These are phyloP conservation scores for Heterocephalus glaber DNA, from an alignment of 2,113 vertebrate genomes.

Conservation along the genomic window DNA sequence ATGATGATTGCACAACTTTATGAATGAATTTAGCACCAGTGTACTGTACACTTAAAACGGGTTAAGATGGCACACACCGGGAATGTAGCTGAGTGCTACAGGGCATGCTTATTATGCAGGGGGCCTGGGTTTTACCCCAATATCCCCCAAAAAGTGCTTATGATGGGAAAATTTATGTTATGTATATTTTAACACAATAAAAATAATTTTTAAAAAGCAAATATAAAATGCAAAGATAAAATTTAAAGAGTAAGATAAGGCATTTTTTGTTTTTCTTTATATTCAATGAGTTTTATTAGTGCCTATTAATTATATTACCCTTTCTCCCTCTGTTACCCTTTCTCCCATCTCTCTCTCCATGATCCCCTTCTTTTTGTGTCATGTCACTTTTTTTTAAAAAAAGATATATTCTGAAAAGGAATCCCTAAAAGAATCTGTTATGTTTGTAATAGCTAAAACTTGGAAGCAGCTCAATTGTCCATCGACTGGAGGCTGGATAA, in stretches of 20 bases:
- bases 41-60: background rate
- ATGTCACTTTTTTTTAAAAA: background rate
- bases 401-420: background rate
- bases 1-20: background rate
- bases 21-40: background rate
- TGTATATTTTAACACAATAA: background rate
- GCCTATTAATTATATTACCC: background rate
- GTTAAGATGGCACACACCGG: background rate
- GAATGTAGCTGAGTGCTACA: too few species aligned
- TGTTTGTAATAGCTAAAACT: too few species aligned
- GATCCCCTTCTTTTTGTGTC: background rate
- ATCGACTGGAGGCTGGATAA: too few species aligned
- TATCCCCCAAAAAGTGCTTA: background rate
- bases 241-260: background rate
- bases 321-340: background rate
- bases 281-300: background rate
- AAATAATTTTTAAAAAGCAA: background rate
- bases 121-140: background rate
- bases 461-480: too few species aligned
- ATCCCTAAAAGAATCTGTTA: too few species aligned
- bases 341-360: background rate
- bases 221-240: slow-evolving; percentile 11
- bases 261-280: background rate
- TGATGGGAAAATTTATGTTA: background rate
- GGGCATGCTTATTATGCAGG: background rate